Evolutionary conservation across 2,888 invertebrate genomes (phyloP).

Genomic region (Blomia tropicalis): DNA sequence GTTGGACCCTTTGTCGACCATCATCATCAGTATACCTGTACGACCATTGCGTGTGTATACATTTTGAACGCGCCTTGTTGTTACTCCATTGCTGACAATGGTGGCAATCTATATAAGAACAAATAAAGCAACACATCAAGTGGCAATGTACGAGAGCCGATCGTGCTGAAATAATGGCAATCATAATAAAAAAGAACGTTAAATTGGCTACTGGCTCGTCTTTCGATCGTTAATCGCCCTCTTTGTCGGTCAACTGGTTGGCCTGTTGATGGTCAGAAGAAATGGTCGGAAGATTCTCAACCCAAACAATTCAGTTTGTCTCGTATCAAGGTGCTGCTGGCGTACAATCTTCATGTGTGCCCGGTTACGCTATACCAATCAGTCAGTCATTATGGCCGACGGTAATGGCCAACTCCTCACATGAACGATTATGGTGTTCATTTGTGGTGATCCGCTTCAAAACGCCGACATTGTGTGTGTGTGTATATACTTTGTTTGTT

Average conservation of each 20-base stretch:
- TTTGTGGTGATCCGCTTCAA: background rate
- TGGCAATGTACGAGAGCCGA: background rate
- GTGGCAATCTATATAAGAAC: conserved; percentile 8
- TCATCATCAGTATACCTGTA: background rate
- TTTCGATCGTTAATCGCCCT: conserved; percentile 3
- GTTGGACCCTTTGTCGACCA: background rate
- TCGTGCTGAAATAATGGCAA: conserved; percentile 5
- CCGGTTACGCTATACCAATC: conserved; percentile 15
- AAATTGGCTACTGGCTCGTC: conserved; percentile 14
- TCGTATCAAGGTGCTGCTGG: too few species aligned
- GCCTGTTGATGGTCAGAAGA: conserved; percentile 4
- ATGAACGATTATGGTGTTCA: conserved; percentile 7
- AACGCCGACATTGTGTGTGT: background rate
- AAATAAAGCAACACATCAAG: conserved; percentile 12
- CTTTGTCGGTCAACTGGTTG: conserved; percentile 6
- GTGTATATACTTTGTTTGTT: conserved; percentile 6
- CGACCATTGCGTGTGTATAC: background rate
- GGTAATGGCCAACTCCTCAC: background rate
- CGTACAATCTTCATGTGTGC: conserved; percentile 11
- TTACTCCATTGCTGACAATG: background rate
- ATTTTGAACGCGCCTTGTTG: conserved; percentile 8
- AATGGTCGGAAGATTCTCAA: background rate
- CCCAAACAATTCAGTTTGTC: too few species aligned
- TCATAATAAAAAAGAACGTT: conserved; percentile 5
- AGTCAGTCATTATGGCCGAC: conserved; percentile 3